Evolutionary conservation across 2,113 vertebrate species (phyloP).

Genomic region (Serilophus lunatus): DNA sequence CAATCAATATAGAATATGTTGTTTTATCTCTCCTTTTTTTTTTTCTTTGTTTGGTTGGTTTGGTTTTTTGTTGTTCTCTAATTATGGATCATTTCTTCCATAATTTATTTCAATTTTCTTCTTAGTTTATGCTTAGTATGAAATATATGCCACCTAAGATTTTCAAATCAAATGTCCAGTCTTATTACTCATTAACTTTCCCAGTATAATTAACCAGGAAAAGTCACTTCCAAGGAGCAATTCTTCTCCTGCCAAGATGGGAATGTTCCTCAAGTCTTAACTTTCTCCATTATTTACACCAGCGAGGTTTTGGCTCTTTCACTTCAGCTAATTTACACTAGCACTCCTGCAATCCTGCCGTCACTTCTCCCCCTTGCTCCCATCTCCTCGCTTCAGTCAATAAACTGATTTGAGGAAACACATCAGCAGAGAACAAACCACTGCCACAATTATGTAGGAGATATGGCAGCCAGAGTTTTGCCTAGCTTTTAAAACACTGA

Average conservation of each 20-base stretch:
- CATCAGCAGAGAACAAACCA: not conserved
- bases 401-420: not conserved
- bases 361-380: not conserved
- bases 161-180: not conserved
- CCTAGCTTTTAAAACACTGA: not conserved
- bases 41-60: too few species aligned
- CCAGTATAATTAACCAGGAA: not conserved
- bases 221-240: not conserved
- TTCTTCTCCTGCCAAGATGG: not conserved
- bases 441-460: fast-evolving
- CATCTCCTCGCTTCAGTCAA: not conserved
- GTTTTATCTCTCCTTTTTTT: not conserved
- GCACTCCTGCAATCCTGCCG: not conserved
- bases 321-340: not conserved
- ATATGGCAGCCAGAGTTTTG: not conserved
- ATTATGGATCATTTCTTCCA: not conserved
- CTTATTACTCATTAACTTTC: not conserved
- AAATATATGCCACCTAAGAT: not conserved
- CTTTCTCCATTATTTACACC: not conserved
- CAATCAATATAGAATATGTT: not conserved
- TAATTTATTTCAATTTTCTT: not conserved
- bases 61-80: not conserved
- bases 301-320: not conserved
- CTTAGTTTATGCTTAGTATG: not conserved
- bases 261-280: not conserved